A percentile compares a stretch with the other conserved stretches of the same genome.
Conservation (phyloP, 2,888 invertebrate species). For the Lepetodrilus schrolli region DNA sequence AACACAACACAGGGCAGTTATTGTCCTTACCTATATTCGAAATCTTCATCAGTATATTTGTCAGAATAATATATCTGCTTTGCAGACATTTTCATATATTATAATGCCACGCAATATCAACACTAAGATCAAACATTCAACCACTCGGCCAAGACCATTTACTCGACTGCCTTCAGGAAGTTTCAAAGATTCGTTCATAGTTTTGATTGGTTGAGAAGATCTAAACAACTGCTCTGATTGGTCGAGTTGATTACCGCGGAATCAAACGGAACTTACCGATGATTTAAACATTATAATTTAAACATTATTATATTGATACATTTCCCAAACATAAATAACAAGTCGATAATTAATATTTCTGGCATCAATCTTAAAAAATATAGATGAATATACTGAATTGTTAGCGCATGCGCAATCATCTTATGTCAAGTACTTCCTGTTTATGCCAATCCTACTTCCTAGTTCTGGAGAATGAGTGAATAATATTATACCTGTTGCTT, state of each 20-base stretch:
- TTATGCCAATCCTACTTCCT: conserved; percentile 25
- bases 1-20: too few species aligned
- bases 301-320: neutral
- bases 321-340: neutral
- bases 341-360: neutral
- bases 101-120: neutral
- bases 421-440: neutral
- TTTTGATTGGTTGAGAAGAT: neutral
- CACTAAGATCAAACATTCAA: too few species aligned
- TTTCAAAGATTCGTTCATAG: neutral
- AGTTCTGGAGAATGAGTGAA: neutral
- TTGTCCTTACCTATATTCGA: conserved; percentile 88
- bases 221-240: neutral
- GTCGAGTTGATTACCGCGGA: neutral
- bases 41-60: conserved; percentile 92
- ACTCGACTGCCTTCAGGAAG: neutral
- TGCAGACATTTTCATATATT: conserved; percentile 63
- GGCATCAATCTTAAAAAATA: neutral
- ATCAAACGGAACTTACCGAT: neutral
- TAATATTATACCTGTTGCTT: neutral
- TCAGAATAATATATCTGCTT: conserved; percentile 93
- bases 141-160: too few species aligned
- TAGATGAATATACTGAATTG: neutral
- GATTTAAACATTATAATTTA: neutral
- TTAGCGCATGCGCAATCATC: neutral